Conservation (phyloP, 2,888 invertebrate species). For the Pachliopta kotzebuea region DNA sequence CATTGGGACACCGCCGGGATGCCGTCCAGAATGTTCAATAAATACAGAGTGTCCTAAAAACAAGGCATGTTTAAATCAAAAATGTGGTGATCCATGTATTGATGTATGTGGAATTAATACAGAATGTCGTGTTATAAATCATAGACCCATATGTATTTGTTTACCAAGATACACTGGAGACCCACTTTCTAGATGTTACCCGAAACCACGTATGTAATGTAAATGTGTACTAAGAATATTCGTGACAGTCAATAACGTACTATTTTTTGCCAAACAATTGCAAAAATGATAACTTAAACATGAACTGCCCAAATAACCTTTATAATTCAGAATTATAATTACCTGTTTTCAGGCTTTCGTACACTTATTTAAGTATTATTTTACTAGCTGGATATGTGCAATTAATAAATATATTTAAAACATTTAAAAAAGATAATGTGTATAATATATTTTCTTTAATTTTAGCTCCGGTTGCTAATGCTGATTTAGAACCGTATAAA, state of each 20-base stretch:
- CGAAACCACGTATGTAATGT: slow-evolving; percentile 72
- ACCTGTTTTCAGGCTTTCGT: not conserved
- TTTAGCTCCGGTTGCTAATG: slow-evolving; percentile 69
- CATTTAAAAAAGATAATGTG: not conserved
- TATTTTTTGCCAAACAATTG: not conserved
- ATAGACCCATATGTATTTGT: slow-evolving; percentile 89
- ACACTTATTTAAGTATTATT: not conserved
- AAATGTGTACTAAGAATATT: not conserved
- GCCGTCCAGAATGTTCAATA: slow-evolving; percentile 88
- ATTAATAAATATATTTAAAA: not conserved
- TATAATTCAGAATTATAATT: not conserved
- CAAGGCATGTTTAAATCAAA: slow-evolving; percentile 87
- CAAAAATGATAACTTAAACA: too few species aligned
- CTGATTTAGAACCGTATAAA: slow-evolving; percentile 68
- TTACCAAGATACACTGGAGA: slow-evolving; percentile 83
- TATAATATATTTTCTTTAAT: slow-evolving; percentile 30
- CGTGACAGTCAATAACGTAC: not conserved
- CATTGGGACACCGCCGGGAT: slow-evolving; percentile 86
- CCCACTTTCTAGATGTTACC: slow-evolving; percentile 81
- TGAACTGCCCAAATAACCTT: not conserved
- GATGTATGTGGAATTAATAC: slow-evolving; percentile 85
- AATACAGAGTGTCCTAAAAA: slow-evolving; percentile 88
- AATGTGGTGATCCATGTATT: slow-evolving; percentile 88
- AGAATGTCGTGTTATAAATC: slow-evolving; percentile 87
- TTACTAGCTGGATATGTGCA: not conserved